Evolutionary conservation across 2,113 vertebrate genomes (phyloP), one percentile per base, ranked within the genome.

Genomic region (Neogobius melanostomus): DNA sequence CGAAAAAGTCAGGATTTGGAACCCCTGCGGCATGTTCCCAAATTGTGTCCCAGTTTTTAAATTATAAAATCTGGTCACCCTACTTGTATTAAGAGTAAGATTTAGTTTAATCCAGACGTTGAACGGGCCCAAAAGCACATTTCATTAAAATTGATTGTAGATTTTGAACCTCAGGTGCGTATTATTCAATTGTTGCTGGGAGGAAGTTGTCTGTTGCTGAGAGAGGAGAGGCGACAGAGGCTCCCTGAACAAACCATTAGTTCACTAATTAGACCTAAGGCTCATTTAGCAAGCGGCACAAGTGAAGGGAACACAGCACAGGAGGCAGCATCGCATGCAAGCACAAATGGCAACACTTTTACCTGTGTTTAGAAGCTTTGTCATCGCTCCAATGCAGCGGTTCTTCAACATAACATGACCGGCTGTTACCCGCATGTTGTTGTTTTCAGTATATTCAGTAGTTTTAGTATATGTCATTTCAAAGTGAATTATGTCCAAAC

Each of bases 191-290:
- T 21, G 53, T 4, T 17, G 11, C 42, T 14, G 44, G 7, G 12
- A 61, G 10, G 5, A 21, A 8, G 42, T 15, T n/a, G 57, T 12
- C 43, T 60, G 57, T 60, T 60, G 54, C 6, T 68, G 60, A 76
- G 60, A 60, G 61, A 51, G 8, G 12, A 71, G 50, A 21, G 36
- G 47, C 64, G 46, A 36, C 28, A 36, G 28, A 36, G 28, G 68
- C 77, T 75, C 66, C 53, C 9, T 28, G 8, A 74, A 76, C 64
- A 73, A 42, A 50, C 47, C 17, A 12, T 52, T 74, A 52, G 62
- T 45, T 16, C 10, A 14, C 50, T 80, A 53, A 66, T 77, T 64
- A 80, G 66, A 64, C 21, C 45, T 36, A 8, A 43, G 56, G 7
- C 51, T 74, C 57, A 67, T 68, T 66, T 46, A 28, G 47, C 21